Percentiles rank a stretch among this genome's conserved stretches.
Conservation (phyloP, 2,113 vertebrate genomes). For the Panurus biarmicus region DNA sequence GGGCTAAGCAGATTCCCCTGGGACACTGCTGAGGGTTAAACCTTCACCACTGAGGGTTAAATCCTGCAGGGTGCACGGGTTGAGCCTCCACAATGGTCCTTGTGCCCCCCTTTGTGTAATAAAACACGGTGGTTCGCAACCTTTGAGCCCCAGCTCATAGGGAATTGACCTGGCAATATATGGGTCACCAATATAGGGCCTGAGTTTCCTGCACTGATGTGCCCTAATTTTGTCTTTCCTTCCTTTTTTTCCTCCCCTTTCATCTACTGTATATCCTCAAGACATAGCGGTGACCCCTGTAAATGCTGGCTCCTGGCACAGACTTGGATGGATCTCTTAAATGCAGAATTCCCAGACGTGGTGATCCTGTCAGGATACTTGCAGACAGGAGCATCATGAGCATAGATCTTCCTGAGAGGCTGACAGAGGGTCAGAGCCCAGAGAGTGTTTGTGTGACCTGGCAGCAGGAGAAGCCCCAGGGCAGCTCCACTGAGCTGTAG, state of each 20-base stretch:
- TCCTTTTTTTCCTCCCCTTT: background rate
- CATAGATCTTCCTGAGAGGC: background rate
- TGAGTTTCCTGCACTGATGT: background rate
- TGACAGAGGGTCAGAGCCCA: background rate
- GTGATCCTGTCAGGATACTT: background rate
- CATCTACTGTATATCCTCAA: background rate
- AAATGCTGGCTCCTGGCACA: background rate
- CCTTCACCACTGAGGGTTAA: background rate
- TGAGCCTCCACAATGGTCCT: background rate
- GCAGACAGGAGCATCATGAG: background rate
- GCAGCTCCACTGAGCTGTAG: background rate
- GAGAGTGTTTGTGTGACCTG: background rate
- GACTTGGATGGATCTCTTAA: background rate
- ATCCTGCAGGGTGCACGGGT: accelerated
- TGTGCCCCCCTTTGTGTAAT: background rate
- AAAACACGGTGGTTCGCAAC: accelerated
- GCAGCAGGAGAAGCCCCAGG: background rate
- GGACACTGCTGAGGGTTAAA: background rate
- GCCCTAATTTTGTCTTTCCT: background rate
- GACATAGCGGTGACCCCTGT: background rate
- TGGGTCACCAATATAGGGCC: background rate
- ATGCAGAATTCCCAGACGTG: background rate
- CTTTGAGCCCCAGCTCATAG: background rate
- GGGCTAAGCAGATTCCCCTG: background rate
- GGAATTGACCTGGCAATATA: background rate